Percentiles rank a stretch among this genome's conserved stretches.
Conservation (phyloP, 2,113 vertebrate genomes). For the Mus musculus region DNA sequence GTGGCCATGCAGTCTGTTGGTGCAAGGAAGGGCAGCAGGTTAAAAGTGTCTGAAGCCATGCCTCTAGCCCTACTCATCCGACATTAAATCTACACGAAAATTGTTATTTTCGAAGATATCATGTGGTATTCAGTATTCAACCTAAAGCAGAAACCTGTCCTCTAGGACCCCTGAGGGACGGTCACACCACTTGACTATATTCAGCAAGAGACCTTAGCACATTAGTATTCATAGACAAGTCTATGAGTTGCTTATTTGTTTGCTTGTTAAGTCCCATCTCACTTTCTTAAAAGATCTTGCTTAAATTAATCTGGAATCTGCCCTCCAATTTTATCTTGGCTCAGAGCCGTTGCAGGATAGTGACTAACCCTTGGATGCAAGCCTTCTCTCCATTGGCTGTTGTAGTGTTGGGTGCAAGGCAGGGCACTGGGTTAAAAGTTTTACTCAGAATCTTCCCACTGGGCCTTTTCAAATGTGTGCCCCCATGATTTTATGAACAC, state of each 20-base stretch:
- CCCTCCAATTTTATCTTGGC: not conserved
- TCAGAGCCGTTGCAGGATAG: accelerated
- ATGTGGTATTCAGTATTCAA: not conserved
- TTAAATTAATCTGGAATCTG: not conserved
- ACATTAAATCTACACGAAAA: not conserved
- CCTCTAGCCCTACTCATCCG: not conserved
- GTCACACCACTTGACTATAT: not conserved
- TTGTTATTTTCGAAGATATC: not conserved
- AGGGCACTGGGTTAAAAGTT: not conserved
- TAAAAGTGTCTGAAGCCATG: not conserved
- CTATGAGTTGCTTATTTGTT: not conserved
- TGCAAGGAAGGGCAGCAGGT: not conserved
- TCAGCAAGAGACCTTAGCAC: not conserved
- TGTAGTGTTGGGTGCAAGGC: not conserved
- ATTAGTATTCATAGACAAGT: not conserved
- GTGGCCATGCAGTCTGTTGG: not conserved
- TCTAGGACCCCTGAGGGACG: not conserved
- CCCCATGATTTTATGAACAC: not conserved
- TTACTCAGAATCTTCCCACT: not conserved
- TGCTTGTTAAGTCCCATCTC: not conserved
- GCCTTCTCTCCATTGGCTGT: not conserved
- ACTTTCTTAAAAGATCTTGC: not conserved
- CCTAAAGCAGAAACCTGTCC: not conserved
- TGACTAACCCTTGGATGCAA: not conserved
- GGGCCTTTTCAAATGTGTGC: not conserved